Base-by-base conservation (phyloP, 2,888 invertebrate genomes). In the Stenichneumon culpator region DNA sequence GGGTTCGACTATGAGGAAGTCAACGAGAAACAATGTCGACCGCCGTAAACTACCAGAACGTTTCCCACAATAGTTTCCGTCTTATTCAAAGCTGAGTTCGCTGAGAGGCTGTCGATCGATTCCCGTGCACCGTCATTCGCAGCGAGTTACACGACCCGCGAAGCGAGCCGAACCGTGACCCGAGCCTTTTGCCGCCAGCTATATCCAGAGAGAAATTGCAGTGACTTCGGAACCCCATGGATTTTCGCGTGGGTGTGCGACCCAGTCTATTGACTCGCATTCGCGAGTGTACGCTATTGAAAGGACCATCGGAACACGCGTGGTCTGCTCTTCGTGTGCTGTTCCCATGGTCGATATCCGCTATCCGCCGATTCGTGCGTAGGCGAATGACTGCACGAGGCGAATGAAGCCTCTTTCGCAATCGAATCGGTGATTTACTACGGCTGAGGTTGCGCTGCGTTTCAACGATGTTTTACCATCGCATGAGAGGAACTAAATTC, bases 1-100 rank as follows among this genome's bases (percentile, higher is more conserved):
- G 39, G 44, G 44, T 47, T 47, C 3, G 16, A 3, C 44, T 47
- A 47, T 47, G 54, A 44, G 36, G 39, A 81, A 52, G 63, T 16
- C 3, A 16, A 16, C 44, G 44, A 47, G 44, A 47, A 67, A 80
- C 25, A 70, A 67, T 67, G 79, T 75, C 69, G 52, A 63, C 67
- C 14, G 16, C 3, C 14, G 16, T 16, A 47, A 47, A 47, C 16
- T 47, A 47, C 44, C 44, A 39, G 44, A 47, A 16, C 44, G 73
- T 67, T 82, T 80, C 73, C 79, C 67, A 72, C 83, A 63, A 47
- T 78, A 73, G 74, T 82, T 82, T 73, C 70, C 78, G 72, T 67
- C 36, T 86, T 86, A 86, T 86, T 85, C 75, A 83, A 84, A 86
- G 86, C 83, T 82, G 79, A 63, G 82, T 77, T 80, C 78, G 79